Percentiles rank a stretch among this genome's conserved stretches.
These are phyloP conservation scores for Tetranychus truncatus DNA, from an alignment of 2,888 invertebrate species.

Conservation along the genomic window DNA sequence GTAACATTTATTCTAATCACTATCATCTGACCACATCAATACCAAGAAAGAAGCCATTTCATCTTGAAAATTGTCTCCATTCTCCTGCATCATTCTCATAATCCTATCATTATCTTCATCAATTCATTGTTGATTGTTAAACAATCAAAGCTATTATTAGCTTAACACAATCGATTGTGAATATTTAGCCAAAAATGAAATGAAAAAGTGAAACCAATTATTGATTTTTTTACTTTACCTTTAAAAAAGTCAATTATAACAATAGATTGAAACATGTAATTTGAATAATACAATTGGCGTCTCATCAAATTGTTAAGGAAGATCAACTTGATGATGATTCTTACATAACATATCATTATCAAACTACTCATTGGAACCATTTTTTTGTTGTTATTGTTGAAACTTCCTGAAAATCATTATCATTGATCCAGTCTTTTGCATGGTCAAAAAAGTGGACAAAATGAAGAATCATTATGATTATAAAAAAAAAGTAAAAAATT, in stretches of 20 bases:
- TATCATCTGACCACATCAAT: too few relatives aligned
- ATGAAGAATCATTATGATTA: conserved; percentile 11
- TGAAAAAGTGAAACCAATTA: neutral
- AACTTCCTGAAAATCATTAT: neutral
- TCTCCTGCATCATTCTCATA: too few relatives aligned
- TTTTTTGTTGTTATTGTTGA: neutral
- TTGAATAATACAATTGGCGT: neutral
- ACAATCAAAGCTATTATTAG: too few relatives aligned
- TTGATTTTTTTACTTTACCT: neutral
- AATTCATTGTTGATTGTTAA: too few relatives aligned
- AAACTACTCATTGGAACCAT: neutral
- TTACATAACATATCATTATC: neutral
- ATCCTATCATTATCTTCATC: too few relatives aligned
- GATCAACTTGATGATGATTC: neutral
- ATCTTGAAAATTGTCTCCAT: too few relatives aligned
- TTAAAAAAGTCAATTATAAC: neutral
- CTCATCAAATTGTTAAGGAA: neutral
- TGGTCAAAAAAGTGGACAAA: conserved; percentile 11
- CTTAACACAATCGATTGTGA: too few relatives aligned
- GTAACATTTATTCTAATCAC: neutral
- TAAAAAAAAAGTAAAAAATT: neutral
- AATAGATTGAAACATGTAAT: neutral
- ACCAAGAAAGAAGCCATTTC: too few relatives aligned
- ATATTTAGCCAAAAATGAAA: too few relatives aligned
- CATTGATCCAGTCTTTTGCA: neutral